Evolutionary conservation across 2,888 invertebrate genomes (phyloP).

Genomic region (Strigamia crassipes): DNA sequence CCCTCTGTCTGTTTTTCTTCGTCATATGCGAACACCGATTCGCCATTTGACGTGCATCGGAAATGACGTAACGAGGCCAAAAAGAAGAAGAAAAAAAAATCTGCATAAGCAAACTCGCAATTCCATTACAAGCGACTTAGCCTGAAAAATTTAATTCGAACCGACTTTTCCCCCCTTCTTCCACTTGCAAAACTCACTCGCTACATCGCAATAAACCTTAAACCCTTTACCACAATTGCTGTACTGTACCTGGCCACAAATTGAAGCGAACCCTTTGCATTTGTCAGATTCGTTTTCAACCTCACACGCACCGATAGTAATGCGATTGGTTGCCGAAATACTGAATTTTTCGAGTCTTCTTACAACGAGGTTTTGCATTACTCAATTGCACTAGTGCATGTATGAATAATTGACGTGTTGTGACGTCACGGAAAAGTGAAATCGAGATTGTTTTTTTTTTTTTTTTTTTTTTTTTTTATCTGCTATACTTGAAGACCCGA

Average conservation of each 20-base stretch:
- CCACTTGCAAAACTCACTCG: not conserved
- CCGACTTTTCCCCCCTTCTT: not conserved
- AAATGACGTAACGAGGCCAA: conserved; percentile 17
- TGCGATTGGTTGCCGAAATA: not conserved
- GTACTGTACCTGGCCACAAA: conserved; percentile 19
- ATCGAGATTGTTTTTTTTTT: not conserved
- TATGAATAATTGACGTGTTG: conserved; percentile 8
- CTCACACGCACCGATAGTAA: not conserved
- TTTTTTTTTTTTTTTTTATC: no score
- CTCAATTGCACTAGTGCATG: not conserved
- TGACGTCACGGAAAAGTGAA: not conserved
- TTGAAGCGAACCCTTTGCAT: not conserved
- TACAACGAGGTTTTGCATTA: not conserved
- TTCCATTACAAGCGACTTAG: conserved; percentile 34
- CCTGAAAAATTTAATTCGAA: conserved; percentile 27
- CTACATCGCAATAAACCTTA: conserved; percentile 23
- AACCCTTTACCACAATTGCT: conserved; percentile 28
- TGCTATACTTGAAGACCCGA: not conserved
- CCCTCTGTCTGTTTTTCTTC: not conserved
- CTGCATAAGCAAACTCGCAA: conserved; percentile 24
- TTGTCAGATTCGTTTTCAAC: conserved; percentile 1
- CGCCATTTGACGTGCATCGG: conserved; percentile 17
- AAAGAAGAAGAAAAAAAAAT: not conserved
- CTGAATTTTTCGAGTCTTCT: not conserved
- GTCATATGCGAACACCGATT: not conserved